Evolutionary conservation across 2,113 vertebrate genomes (phyloP).

Genomic region (Serinus canaria): DNA sequence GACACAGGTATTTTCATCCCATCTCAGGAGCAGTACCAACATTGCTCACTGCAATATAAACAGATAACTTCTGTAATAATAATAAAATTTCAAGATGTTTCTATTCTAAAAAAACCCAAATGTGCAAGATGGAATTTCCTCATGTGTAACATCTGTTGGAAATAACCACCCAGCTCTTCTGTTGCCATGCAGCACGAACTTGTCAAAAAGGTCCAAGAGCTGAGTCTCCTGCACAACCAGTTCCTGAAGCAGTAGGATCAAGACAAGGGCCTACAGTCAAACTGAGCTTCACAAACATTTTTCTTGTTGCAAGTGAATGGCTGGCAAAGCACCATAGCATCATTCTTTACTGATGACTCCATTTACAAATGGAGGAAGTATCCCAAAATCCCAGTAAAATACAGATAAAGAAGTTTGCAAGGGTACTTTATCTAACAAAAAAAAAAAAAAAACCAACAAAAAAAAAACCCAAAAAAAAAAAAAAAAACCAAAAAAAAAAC

Average conservation of each 20-base stretch:
- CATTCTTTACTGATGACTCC: background rate
- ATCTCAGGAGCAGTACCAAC: background rate
- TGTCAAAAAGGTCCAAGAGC: background rate
- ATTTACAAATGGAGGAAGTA: background rate
- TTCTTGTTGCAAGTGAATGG: background rate
- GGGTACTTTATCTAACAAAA: background rate
- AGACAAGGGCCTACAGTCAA: background rate
- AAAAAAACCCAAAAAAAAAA: background rate
- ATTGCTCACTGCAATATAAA: background rate
- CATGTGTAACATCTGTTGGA: conserved; percentile 21
- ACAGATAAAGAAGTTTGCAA: background rate
- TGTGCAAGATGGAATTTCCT: conserved; percentile 33
- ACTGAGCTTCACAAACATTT: background rate
- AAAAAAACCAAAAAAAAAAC: background rate
- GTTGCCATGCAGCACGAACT: background rate
- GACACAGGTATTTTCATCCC: background rate
- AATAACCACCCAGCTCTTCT: background rate
- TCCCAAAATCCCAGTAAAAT: background rate
- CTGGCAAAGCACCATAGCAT: background rate
- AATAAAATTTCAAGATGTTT: conserved; percentile 26
- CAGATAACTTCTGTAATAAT: conserved; percentile 8
- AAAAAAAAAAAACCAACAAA: background rate
- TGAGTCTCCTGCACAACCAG: background rate
- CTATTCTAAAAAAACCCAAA: background rate
- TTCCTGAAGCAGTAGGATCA: background rate